Evolutionary conservation across 2,888 invertebrate genomes (phyloP).

Genomic region (Habroteleia sp.): DNA sequence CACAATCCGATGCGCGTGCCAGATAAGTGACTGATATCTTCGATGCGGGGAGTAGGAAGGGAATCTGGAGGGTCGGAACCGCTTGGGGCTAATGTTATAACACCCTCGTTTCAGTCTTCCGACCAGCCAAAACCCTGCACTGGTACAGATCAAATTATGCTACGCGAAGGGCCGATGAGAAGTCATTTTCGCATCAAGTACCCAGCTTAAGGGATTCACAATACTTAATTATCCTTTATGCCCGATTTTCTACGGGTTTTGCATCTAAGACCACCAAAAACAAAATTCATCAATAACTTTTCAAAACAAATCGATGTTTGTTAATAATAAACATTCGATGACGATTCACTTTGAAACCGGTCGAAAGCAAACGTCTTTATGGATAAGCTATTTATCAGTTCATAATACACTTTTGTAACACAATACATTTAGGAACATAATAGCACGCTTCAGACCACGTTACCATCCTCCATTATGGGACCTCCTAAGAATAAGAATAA

Average conservation of each 20-base stretch:
- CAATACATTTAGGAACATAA: constrained; percentile 66
- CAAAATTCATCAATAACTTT: constrained; percentile 17
- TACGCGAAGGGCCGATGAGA: constrained; percentile 72
- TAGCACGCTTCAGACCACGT: constrained; percentile 41
- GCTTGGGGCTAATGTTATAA: constrained; percentile 68
- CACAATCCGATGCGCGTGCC: constrained; percentile 82
- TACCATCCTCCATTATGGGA: constrained; percentile 56
- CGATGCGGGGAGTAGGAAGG: constrained; percentile 69
- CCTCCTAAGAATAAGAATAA: constrained; percentile 76
- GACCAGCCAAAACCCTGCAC: constrained; percentile 67
- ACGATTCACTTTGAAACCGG: neutral
- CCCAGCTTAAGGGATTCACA: constrained; percentile 77
- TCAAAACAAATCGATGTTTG: too few relatives aligned
- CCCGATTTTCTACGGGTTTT: neutral
- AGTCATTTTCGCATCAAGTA: constrained; percentile 80
- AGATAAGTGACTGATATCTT: constrained; percentile 81
- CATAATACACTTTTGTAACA: constrained; percentile 72
- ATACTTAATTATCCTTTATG: constrained; percentile 66
- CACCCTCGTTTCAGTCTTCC: constrained; percentile 73
- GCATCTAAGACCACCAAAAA: constrained; percentile 13
- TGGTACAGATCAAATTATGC: constrained; percentile 77
- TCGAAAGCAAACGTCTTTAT: constrained; percentile 13
- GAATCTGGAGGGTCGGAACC: constrained; percentile 66
- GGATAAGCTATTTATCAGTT: constrained; percentile 75
- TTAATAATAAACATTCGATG: neutral